Evolutionary conservation across 1,140 invertebrate genomes (phyloP), one percentile per base, ranked within the genome.

Genomic region (Drosophila subpulchrella): DNA sequence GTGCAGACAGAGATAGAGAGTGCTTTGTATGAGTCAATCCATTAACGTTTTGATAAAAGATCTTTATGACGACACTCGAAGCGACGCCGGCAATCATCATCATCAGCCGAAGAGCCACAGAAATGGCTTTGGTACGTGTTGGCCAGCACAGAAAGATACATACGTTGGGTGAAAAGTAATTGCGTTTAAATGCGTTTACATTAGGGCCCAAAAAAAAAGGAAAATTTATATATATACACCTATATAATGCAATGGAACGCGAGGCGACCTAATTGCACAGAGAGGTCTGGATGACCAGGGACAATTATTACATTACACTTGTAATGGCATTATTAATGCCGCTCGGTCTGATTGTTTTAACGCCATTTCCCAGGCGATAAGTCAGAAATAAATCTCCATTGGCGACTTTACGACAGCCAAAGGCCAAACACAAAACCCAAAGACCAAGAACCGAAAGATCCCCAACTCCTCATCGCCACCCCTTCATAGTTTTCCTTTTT

Each of bases 31-130:
- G 86, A 89, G 89, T 82, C 89, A 89, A 91, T 89, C 89, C 89
- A 89, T 91, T 91, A 91, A 89, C 73, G 78, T 84, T 89, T 85
- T 91, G 89, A 91, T 91, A 91, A 91, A 91, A 91, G 89, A 91
- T 91, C 89, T 91, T 91, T 91, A 91, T 91, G 89, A 91, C 89
- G 89, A 91, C 89, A 91, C 84, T 88, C 83, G 65, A 90, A 84
- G 80, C 76, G 67, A 77, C 83, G 77, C 54, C 80, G 56, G 77
- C 80, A 75, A 81, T 84, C 80, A 91, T 91, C 88, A 91, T 91
- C 88, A 91, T 67, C 65, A 84, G 60, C 71, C 78, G 66, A 61
- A 86, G 65, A 62, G 58, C 56, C 58, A 75, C 77, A 46, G 58
- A 67, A 81, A 85, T 84, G 79, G 63, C 81, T 83, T 89, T 89